Conservation (phyloP, 1,140 invertebrate species). For the Macrobrachium rosenbergii region DNA sequence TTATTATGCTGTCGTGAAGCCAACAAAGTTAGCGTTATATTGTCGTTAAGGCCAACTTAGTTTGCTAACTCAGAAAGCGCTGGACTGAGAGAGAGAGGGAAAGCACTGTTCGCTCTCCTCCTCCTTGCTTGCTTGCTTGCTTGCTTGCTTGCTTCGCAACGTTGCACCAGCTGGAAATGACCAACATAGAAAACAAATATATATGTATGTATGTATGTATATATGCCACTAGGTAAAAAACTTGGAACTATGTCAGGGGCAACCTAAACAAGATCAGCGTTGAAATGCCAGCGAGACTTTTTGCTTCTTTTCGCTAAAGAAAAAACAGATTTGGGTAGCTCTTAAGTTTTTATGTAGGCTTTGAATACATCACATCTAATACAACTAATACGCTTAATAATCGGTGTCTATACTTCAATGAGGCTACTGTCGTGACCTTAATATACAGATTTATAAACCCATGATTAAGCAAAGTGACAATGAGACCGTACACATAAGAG, state of each 20-base stretch:
- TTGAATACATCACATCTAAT: constrained; percentile 51
- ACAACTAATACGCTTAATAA: constrained; percentile 48
- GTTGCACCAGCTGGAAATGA: neutral
- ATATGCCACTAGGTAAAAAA: neutral
- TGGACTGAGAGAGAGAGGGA: too few relatives aligned
- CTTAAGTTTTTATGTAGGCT: constrained; percentile 26
- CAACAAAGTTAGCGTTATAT: too few relatives aligned
- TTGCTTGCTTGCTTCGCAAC: neutral
- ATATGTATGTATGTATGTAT: neutral
- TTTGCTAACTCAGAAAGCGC: too few relatives aligned
- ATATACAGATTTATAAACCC: constrained; percentile 5
- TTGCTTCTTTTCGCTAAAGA: constrained; percentile 15
- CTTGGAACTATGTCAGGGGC: neutral
- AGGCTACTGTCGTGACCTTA: constrained; percentile 1
- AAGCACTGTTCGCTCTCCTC: neutral
- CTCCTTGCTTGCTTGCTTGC: too few relatives aligned
- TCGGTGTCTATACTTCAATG: constrained; percentile 31
- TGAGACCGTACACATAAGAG: constrained; percentile 35
- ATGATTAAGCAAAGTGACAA: constrained; percentile 17
- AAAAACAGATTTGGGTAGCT: constrained; percentile 9
- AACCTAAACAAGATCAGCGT: constrained; percentile 11
- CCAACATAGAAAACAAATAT: constrained; percentile 38
- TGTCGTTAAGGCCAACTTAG: too few relatives aligned
- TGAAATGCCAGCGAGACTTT: neutral
- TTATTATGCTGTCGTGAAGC: too few relatives aligned